phyloP scores from a whole-genome alignment of 1,140 invertebrate species.

The Eriocheir sinensis region DNA sequence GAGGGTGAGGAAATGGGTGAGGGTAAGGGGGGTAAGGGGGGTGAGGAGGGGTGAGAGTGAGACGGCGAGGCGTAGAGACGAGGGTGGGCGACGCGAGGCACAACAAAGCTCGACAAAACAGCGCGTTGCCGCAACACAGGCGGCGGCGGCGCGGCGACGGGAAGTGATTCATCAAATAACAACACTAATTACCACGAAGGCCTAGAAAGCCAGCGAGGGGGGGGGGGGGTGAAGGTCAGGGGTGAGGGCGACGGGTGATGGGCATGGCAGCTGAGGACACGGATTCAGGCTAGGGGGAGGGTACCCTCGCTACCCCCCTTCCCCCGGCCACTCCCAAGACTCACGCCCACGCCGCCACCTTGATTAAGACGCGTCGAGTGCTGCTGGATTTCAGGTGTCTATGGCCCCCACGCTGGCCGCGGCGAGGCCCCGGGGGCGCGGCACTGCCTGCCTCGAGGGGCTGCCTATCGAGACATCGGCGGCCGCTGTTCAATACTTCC shows the following conservation, averaged over 20 bases:
- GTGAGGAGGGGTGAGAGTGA: no score
- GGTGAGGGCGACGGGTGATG: neutral
- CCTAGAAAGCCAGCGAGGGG: neutral
- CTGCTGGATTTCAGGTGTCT: constrained; percentile 41
- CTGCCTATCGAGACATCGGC: neutral
- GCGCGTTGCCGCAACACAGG: neutral
- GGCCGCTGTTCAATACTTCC: constrained; percentile 12
- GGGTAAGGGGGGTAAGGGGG: no score
- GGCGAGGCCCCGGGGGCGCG: neutral
- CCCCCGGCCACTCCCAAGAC: neutral
- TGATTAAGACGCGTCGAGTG: constrained; percentile 31
- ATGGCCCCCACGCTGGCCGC: neutral
- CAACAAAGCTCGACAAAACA: neutral
- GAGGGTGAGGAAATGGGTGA: neutral
- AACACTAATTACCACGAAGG: neutral
- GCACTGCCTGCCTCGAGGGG: neutral
- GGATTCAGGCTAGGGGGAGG: neutral
- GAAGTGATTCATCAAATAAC: constrained; percentile 25
- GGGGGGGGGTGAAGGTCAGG: neutral
- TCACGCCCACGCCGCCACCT: neutral
- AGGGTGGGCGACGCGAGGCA: no score
- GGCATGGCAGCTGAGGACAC: neutral
- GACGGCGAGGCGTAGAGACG: no score
- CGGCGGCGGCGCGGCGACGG: neutral
- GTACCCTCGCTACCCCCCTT: neutral